phyloP scores from a whole-genome alignment of 2,888 invertebrate species.

The Helleia helle region DNA sequence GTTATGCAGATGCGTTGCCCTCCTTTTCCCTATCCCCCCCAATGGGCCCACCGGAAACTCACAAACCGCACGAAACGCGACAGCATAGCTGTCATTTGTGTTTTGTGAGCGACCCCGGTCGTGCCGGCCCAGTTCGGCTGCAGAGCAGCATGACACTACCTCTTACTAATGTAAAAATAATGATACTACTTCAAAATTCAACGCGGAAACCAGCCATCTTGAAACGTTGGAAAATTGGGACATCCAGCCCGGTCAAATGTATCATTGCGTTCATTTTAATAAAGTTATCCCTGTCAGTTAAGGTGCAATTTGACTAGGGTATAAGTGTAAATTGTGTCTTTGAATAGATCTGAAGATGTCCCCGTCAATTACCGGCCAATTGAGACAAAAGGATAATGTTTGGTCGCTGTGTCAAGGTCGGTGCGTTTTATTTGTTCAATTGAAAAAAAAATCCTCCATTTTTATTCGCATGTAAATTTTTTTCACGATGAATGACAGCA shows the following conservation, averaged over 20 bases:
- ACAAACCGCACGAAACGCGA: no score
- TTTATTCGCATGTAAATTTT: neutral
- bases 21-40: no score
- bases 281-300: conserved; percentile 35
- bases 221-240: conserved; percentile 6
- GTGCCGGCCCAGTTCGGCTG: no score
- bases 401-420: conserved; percentile 62
- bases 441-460: conserved; percentile 42
- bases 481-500: no score
- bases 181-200: no score
- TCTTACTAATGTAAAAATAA: no score
- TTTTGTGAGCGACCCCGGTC: no score
- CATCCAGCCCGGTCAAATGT: conserved; percentile 2
- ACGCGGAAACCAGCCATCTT: no score
- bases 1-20: no score
- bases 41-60: no score
- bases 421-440: conserved; percentile 47
- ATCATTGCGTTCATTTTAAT: conserved; percentile 17
- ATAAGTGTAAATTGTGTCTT: conserved; percentile 65
- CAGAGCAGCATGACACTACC: no score
- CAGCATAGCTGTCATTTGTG: no score
- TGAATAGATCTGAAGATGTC: conserved; percentile 63
- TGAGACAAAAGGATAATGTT: conserved; percentile 73
- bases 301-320: conserved; percentile 57
- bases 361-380: conserved; percentile 65